These are phyloP conservation scores for Phymorhynchus buccinoides DNA, from an alignment of 1,140 invertebrate species.

Conservation along the genomic window DNA sequence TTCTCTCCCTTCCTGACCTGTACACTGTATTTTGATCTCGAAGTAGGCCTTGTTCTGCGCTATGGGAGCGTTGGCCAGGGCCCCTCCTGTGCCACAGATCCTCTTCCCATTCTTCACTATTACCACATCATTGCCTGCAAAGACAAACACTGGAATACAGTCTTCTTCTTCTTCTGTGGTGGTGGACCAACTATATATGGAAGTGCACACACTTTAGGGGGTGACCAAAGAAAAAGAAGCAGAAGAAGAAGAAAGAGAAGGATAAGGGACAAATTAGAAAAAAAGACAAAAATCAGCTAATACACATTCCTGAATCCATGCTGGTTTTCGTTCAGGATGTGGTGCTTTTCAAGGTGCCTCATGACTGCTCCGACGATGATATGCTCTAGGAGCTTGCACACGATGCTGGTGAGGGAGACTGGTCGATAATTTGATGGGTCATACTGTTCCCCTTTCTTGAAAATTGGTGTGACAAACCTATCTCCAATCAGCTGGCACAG, in stretches of 20 bases:
- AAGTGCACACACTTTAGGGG: neutral
- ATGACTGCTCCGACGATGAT: too few relatives aligned
- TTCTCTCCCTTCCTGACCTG: too few relatives aligned
- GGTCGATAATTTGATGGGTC: too few relatives aligned
- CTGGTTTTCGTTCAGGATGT: too few relatives aligned
- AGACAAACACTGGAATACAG: constrained; percentile 42
- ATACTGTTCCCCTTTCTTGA: too few relatives aligned
- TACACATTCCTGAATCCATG: too few relatives aligned
- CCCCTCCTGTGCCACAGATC: constrained; percentile 95
- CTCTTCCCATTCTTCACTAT: constrained; percentile 96
- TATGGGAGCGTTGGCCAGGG: constrained; percentile 92
- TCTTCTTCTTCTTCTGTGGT: too few relatives aligned
- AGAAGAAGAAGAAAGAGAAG: neutral
- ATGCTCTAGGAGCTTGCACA: too few relatives aligned
- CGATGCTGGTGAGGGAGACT: too few relatives aligned
- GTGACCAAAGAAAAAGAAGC: neutral
- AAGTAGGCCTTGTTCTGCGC: constrained; percentile 99
- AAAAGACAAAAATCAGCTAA: neutral
- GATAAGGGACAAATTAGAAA: neutral
- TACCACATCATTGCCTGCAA: constrained; percentile 97
- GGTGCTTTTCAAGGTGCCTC: too few relatives aligned
- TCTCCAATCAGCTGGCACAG: too few relatives aligned
- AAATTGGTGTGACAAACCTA: too few relatives aligned
- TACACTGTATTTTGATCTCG: constrained; percentile 97
- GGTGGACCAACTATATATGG: neutral